A percentile compares a stretch with the other conserved stretches of the same genome.
Evolutionary conservation across 2,888 invertebrate species (phyloP).

Genomic region (Seladonia tumulorum): DNA sequence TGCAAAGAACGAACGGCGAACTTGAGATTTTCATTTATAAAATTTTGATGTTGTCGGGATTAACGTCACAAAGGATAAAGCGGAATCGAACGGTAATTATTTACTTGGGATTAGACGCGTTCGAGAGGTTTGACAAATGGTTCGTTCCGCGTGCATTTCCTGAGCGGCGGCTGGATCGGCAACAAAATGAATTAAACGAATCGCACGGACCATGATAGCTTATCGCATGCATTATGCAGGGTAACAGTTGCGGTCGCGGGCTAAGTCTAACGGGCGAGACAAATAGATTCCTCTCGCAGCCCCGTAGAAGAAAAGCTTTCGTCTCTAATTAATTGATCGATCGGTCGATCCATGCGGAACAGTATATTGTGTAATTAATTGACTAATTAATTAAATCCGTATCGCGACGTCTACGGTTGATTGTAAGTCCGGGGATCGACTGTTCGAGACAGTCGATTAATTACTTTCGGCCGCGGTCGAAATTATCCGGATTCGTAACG

Average conservation of each 20-base stretch:
- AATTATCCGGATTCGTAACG: conserved; percentile 26
- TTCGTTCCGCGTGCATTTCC: not conserved
- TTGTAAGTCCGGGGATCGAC: conserved; percentile 33
- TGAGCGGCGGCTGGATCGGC: not conserved
- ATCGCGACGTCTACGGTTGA: conserved; percentile 36
- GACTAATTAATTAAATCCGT: conserved; percentile 60
- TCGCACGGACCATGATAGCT: not conserved
- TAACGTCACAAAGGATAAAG: not conserved
- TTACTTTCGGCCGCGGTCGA: conserved; percentile 31
- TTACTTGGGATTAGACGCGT: not conserved
- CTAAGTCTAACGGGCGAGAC: conserved; percentile 16
- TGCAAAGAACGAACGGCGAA: not conserved
- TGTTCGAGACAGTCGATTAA: conserved; percentile 56
- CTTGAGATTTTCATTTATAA: not conserved
- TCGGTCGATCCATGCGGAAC: conserved; percentile 39
- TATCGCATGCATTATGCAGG: not conserved
- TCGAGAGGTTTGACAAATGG: not conserved
- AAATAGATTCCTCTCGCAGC: conserved; percentile 5
- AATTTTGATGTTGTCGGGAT: not conserved
- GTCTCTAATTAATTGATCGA: conserved; percentile 58
- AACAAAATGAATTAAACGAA: conserved; percentile 1
- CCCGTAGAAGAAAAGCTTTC: conserved; percentile 39
- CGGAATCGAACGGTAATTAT: not conserved
- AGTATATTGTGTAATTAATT: conserved; percentile 59
- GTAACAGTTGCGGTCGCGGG: not conserved